These are phyloP conservation scores for Pteruthius melanotis DNA, from an alignment of 2,113 vertebrate species.

Conservation along the genomic window DNA sequence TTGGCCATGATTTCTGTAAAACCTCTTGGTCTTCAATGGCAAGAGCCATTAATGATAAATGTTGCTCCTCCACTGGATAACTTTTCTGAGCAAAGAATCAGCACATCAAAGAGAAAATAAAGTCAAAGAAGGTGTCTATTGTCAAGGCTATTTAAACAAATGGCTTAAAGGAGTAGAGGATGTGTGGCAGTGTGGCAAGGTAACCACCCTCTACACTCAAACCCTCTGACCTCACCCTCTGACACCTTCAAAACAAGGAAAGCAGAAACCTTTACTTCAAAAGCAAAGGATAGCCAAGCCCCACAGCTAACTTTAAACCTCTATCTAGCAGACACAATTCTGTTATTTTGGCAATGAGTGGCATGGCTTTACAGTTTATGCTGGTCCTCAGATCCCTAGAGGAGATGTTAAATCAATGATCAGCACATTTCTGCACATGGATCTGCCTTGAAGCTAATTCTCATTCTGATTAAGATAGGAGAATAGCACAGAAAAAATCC, in stretches of 20 bases:
- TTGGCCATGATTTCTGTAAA: not conserved
- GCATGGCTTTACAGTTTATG: not conserved
- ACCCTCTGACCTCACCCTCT: too few relatives aligned
- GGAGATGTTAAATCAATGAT: not conserved
- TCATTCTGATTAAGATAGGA: not conserved
- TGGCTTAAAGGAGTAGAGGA: not conserved
- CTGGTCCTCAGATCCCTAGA: not conserved
- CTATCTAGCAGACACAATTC: not conserved
- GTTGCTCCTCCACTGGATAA: not conserved
- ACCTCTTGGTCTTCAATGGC: not conserved
- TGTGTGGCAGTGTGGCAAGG: not conserved
- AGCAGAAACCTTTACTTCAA: not conserved
- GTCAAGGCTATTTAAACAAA: not conserved
- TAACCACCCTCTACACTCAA: not conserved
- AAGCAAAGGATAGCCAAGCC: not conserved
- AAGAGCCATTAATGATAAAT: not conserved
- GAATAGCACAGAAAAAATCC: not conserved
- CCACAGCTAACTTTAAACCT: not conserved
- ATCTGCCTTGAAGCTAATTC: constrained; percentile 27
- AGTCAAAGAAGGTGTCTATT: not conserved
- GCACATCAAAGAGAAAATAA: not conserved
- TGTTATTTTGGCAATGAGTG: not conserved
- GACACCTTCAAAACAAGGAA: not conserved
- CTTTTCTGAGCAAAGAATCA: not conserved
- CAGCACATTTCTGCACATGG: not conserved